phyloP scores from a whole-genome alignment of 2,113 vertebrate genomes.

The Nanorana parkeri region DNA sequence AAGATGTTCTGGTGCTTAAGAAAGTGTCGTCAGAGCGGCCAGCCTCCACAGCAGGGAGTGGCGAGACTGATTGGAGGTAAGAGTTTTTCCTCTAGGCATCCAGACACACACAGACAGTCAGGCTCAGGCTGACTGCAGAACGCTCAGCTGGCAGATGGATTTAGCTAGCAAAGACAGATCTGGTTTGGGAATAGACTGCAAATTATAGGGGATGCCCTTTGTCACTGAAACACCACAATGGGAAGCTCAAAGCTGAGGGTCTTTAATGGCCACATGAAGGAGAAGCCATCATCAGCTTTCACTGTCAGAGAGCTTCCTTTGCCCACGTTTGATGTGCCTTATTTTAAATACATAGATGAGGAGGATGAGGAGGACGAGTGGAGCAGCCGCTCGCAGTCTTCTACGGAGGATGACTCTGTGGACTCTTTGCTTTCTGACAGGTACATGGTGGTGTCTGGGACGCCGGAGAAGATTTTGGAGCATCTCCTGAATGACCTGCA shows the following conservation, averaged over 20 bases:
- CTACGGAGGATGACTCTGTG: constrained; percentile 86
- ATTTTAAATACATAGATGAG: constrained; percentile 97
- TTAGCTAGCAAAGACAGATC: constrained; percentile 65
- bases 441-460: constrained; percentile 90
- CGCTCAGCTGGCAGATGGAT: constrained; percentile 72
- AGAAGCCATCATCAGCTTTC: constrained; percentile 76
- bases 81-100: constrained; percentile 64
- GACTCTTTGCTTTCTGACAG: constrained; percentile 92
- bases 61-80: constrained; percentile 74
- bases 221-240: constrained; percentile 74
- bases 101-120: constrained; percentile 63
- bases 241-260: constrained; percentile 80
- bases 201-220: constrained; percentile 71
- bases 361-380: constrained; percentile 89
- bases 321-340: constrained; percentile 96
- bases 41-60: constrained; percentile 77
- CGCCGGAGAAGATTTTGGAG: constrained; percentile 94
- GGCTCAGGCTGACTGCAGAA: constrained; percentile 76
- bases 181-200: constrained; percentile 64
- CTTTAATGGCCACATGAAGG: constrained; percentile 73
- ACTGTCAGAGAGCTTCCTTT: constrained; percentile 75
- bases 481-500: constrained; percentile 88
- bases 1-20: constrained; percentile 85
- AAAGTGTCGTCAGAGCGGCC: constrained; percentile 80
- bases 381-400: constrained; percentile 92